Base-by-base conservation (phyloP, 2,113 vertebrate genomes). In the Heptranchias perlo region DNA sequence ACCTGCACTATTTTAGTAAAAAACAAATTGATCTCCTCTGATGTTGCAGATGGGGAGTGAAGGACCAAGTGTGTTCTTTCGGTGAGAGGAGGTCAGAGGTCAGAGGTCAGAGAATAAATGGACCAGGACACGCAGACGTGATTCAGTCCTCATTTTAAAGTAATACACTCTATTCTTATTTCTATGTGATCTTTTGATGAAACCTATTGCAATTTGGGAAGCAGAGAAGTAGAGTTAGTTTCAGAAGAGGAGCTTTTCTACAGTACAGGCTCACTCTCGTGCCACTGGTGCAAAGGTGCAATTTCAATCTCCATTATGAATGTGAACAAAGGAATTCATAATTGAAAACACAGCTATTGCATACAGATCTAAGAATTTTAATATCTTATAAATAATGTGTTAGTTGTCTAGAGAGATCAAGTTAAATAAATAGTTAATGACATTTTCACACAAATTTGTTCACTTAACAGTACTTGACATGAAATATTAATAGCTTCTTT, bases 381-480 rank as follows among this genome's bases (percentile, higher is more conserved):
- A 21, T 64, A 62, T 93, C n/a, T 61, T 61, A 93, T 62, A 35
- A 92, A 39, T 62, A 93, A 21, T 62, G n/a, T 3, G 39, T 93
- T 82, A 23, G 89, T 93, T 82, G 47, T 44, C 18, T 39, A 4
- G 89, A 93, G 89, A 62, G n/a, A 64, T 64, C 4, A 62, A 8
- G 31, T 93, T 95, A 14, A 95, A 95, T 95, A 95, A 95, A 95
- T 52, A 49, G 65, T 25, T 31, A 31, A 69, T 69, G 69, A 35
- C 5, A 62, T 62, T 93, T 62, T 39, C 58, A 62, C 65, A 52
- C 13, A 95, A 35, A 47, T 73, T 69, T 95, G 10, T 67, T 95
- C 94, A 49, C 47, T 69, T 95, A 31, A 31, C 44, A 73, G 14
- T 31, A 52, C 23, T 35, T 13, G 44, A 4, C 11, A 52, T 52